Evolutionary conservation across 2,888 invertebrate genomes (phyloP), one percentile per base, ranked within the genome.

Genomic region (Scelioninae gen. 1): DNA sequence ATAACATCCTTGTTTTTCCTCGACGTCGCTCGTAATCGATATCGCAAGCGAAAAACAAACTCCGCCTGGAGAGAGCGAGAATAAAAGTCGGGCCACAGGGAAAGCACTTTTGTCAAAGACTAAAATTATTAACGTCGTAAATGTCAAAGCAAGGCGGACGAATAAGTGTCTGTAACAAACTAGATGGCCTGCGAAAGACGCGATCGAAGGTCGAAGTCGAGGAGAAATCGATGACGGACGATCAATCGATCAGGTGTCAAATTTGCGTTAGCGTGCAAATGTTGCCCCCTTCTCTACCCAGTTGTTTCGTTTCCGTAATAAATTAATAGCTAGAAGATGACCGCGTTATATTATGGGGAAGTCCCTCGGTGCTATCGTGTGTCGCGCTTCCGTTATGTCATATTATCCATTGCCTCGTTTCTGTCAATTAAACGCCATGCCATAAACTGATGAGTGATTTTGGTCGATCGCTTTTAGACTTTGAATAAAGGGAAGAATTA

Each of bases 181-280:
- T 58, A 29, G 32, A 51, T 40, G 74, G 51, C 62, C 23, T 32
- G 40, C 71, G 32, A 38, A 55, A 45, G 45, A 63, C 58, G 49
- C 49, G 78, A 78, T 63, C 78, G 71, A 56, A 56, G 65, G 65
- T 65, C 65, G 72, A 23, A 66, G 53, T 6, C 16, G 58, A 51
- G 55, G 66, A 74, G 55, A 75, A 63, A 71, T 51, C 66, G 66
- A 51, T 51, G 69, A 69, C 23, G 45, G 60, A 68, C 72, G 55
- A 56, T 76, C 60, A 65, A 81, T 82, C 76, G 81, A 76, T 82
- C 76, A 76, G 71, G 60, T 71, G 76, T 82, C 81, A 71, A 82
- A 82, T 76, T 82, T 81, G 56, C 71, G 71, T 81, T 71, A 65
- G 13, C 16, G 29, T 31, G 69, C 49, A 29, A 71, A 58, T 32